These are phyloP conservation scores for Pelobates fuscus DNA, from an alignment of 2,113 vertebrate genomes.

Conservation along the genomic window DNA sequence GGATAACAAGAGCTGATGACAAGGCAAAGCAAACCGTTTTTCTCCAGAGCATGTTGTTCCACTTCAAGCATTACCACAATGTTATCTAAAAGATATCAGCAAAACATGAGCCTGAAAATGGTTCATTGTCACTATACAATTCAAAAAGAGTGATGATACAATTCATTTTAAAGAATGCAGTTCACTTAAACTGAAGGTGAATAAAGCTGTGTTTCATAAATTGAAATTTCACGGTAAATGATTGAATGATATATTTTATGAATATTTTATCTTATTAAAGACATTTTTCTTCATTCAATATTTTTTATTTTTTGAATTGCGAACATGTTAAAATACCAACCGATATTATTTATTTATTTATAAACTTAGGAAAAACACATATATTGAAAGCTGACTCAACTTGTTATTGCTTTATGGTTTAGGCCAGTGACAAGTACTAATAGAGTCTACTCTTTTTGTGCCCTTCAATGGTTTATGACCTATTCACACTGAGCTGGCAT, in stretches of 20 bases:
- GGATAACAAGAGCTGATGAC: slow-evolving; percentile 72
- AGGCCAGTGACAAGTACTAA: too few species aligned
- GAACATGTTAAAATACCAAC: too few species aligned
- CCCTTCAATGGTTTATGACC: too few species aligned
- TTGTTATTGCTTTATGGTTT: too few species aligned
- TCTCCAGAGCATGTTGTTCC: slow-evolving; percentile 81
- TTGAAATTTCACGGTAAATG: slow-evolving; percentile 24
- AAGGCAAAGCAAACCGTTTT: slow-evolving; percentile 75
- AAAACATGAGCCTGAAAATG: slow-evolving; percentile 14
- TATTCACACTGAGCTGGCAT: too few species aligned
- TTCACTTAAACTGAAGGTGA: slow-evolving; percentile 11
- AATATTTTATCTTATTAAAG: not conserved
- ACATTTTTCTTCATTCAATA: slow-evolving; percentile 15
- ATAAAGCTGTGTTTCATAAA: slow-evolving; percentile 11
- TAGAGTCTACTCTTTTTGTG: too few species aligned
- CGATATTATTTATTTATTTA: too few species aligned
- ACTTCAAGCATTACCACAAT: slow-evolving; percentile 84
- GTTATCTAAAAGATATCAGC: slow-evolving; percentile 56
- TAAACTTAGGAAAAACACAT: too few species aligned
- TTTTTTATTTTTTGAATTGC: too few species aligned
- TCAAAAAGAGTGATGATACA: slow-evolving; percentile 29
- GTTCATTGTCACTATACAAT: slow-evolving; percentile 14
- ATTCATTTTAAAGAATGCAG: slow-evolving; percentile 34
- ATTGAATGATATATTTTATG: not conserved
- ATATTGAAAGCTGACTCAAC: too few species aligned